These are phyloP conservation scores for Petrosia ficiformis DNA, from an alignment of 37 sponge, comb jelly and placozoan species.

Conservation along the genomic window DNA sequence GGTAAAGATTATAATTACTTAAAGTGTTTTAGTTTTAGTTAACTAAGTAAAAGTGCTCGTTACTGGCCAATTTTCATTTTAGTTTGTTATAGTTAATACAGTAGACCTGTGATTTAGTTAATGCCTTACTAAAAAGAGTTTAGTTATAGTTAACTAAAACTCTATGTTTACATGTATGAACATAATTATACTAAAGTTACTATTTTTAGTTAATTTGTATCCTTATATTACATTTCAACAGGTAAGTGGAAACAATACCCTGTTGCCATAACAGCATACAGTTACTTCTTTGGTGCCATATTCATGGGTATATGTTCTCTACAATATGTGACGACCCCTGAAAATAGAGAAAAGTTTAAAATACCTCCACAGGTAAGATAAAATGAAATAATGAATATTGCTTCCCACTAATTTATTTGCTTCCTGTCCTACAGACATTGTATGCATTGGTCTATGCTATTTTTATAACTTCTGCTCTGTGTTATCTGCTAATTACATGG, in stretches of 20 bases:
- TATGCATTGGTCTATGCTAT: slow-evolving; percentile 77
- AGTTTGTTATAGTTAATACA: too few species aligned
- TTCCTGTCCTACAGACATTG: slow-evolving; percentile 28
- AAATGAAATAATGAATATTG: not conserved
- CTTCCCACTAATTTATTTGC: not conserved
- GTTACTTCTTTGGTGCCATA: slow-evolving; percentile 75
- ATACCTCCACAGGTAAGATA: slow-evolving; percentile 46
- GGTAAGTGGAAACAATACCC: slow-evolving; percentile 63
- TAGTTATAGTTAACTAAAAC: too few species aligned
- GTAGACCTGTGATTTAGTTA: too few species aligned
- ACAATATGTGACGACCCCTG: slow-evolving; percentile 27
- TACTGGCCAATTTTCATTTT: too few species aligned
- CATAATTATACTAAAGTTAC: not conserved
- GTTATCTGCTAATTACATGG: slow-evolving; percentile 86
- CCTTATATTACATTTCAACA: not conserved
- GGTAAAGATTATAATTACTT: too few species aligned
- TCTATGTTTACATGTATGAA: too few species aligned
- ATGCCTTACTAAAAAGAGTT: too few species aligned
- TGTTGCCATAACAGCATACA: slow-evolving; percentile 61
- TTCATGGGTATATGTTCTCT: slow-evolving; percentile 61
- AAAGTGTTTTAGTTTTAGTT: too few species aligned
- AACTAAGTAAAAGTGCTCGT: too few species aligned
- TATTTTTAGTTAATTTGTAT: not conserved
- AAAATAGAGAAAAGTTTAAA: slow-evolving; percentile 15
- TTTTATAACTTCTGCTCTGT: slow-evolving; percentile 77